phyloP scores from a whole-genome alignment of 2,113 vertebrate species.

The Bombycilla garrulus region DNA sequence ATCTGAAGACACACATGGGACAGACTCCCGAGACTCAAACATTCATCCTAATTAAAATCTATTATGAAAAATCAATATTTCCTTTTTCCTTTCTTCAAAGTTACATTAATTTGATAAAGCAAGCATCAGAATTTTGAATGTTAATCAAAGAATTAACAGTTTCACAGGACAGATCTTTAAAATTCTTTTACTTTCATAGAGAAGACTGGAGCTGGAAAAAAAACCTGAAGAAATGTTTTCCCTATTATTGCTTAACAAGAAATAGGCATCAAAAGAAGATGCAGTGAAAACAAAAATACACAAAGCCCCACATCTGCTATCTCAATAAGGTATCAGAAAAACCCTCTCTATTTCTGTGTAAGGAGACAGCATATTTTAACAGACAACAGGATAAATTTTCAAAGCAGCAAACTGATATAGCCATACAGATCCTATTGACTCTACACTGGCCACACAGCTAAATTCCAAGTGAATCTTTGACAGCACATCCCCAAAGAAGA shows the following conservation, averaged over 20 bases:
- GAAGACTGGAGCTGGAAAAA: not conserved
- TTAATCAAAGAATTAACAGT: slow-evolving; percentile 59
- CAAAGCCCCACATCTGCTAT: not conserved
- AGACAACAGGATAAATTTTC: not conserved
- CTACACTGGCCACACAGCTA: not conserved
- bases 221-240: slow-evolving; percentile 18
- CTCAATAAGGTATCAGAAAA: slow-evolving; percentile 32
- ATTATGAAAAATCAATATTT: slow-evolving; percentile 48
- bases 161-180: slow-evolving; percentile 49
- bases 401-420: not conserved
- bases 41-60: slow-evolving; percentile 47
- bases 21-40: not conserved
- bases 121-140: slow-evolving; percentile 23
- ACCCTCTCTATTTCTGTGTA: slow-evolving; percentile 29
- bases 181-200: slow-evolving; percentile 34
- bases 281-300: slow-evolving; percentile 33
- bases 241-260: slow-evolving; percentile 38
- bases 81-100: slow-evolving; percentile 50
- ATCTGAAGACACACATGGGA: not conserved
- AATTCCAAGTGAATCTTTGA: not conserved
- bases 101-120: slow-evolving; percentile 53
- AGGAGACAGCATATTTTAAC: slow-evolving; percentile 17
- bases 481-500: not conserved
- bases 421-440: not conserved
- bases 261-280: slow-evolving; percentile 51